A percentile compares a stretch with the other conserved stretches of the same genome.
Conservation (phyloP, 35 echinoderm and acorn worm species). For the Patiria miniata region DNA sequence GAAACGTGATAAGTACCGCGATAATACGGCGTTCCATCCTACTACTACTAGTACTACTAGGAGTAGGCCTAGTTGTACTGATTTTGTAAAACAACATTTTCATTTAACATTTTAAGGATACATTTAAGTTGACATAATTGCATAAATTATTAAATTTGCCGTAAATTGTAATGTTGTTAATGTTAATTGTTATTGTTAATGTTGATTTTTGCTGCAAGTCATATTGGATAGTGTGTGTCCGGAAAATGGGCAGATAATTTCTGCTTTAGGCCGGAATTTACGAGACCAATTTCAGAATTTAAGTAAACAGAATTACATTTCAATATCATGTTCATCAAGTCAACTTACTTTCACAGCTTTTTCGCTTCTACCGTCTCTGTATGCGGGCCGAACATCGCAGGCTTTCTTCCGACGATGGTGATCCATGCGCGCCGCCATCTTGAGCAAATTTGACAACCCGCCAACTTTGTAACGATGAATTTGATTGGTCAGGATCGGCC, state of each 20-base stretch:
- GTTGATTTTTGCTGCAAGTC: no score
- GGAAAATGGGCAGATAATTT: neutral
- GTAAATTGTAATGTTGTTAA: no score
- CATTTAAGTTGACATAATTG: no score
- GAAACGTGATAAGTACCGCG: no score
- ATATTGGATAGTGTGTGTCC: no score
- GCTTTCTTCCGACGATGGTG: conserved; percentile 13
- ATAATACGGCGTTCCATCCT: no score
- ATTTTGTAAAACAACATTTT: no score
- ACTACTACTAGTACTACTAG: no score
- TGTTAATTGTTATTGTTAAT: no score
- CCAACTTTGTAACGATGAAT: conserved; percentile 9
- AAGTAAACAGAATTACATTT: neutral
- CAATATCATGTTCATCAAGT: neutral
- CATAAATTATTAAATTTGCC: no score
- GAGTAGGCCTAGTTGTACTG: no score
- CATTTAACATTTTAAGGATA: no score
- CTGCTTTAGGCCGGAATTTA: neutral
- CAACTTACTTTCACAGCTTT: conserved; percentile 57
- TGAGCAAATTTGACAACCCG: neutral
- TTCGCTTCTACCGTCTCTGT: conserved; percentile 56
- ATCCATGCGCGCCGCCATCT: conserved; percentile 21
- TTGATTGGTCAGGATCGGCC: neutral
- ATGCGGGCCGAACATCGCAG: conserved; percentile 48
- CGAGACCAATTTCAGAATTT: neutral